These are phyloP conservation scores for Euura saliciscinereae DNA, from an alignment of 1,140 invertebrate species.

Conservation along the genomic window DNA sequence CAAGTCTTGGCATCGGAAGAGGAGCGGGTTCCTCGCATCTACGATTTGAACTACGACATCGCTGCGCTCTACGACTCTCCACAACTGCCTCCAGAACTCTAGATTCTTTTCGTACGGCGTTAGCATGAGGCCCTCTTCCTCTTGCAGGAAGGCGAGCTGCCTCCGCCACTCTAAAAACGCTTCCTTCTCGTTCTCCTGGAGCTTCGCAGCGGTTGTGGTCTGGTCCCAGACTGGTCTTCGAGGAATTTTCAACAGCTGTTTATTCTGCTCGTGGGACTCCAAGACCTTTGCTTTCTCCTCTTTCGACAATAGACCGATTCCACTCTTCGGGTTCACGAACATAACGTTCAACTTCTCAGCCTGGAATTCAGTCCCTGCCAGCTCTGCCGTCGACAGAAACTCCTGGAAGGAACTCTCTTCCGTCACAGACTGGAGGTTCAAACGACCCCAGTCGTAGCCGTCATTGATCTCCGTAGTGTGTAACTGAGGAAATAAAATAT, in stretches of 20 bases:
- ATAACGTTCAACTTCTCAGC: conserved; percentile 89
- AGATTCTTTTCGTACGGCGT: conserved; percentile 99
- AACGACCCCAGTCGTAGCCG: conserved; percentile 86
- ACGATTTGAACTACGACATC: conserved; percentile 96
- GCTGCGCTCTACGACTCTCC: conserved; percentile 96
- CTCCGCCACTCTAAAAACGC: conserved; percentile 90
- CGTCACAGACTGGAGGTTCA: conserved; percentile 93
- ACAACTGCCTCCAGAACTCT: conserved; percentile 98
- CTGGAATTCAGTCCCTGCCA: conserved; percentile 92
- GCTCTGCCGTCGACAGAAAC: conserved; percentile 90
- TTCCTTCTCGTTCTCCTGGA: conserved; percentile 78
- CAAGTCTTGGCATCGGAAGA: conserved; percentile 95
- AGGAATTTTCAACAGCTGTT: conserved; percentile 76
- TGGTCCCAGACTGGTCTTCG: conserved; percentile 83
- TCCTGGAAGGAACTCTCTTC: conserved; percentile 96
- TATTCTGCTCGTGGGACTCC: conserved; percentile 70
- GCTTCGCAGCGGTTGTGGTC: conserved; percentile 77
- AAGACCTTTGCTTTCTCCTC: conserved; percentile 68
- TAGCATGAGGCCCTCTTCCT: conserved; percentile 79
- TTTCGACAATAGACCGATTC: conserved; percentile 67
- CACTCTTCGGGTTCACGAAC: conserved; percentile 70
- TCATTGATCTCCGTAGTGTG: conserved; percentile 89
- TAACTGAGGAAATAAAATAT: conserved; percentile 64
- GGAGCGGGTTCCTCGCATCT: conserved; percentile 94
- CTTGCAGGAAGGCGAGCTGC: conserved; percentile 78